Conservation (phyloP, 2,888 invertebrate genomes). For the Agriopis aurantiaria region DNA sequence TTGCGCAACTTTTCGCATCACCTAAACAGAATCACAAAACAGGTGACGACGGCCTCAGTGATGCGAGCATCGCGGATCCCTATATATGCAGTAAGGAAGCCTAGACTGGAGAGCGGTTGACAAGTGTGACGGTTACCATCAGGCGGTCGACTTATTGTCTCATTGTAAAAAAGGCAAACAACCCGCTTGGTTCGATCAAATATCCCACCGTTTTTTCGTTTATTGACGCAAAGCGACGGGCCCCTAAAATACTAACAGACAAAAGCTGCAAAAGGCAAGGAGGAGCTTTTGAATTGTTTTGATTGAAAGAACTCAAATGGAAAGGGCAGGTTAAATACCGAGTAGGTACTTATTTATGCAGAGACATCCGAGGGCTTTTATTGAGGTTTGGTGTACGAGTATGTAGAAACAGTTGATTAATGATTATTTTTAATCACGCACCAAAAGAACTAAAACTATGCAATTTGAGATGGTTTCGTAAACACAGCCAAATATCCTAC, state of each 20-base stretch:
- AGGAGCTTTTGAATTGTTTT: constrained; percentile 9
- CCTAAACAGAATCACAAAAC: no score
- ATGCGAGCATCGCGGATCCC: no score
- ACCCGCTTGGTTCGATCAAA: not conserved
- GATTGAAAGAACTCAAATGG: constrained; percentile 2
- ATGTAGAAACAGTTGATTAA: not conserved
- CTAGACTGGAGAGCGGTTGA: no score
- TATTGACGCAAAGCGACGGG: constrained; percentile 20
- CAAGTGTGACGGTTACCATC: no score
- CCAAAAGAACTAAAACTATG: not conserved
- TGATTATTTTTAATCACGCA: not conserved
- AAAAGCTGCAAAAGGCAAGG: constrained; percentile 9
- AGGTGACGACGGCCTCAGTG: no score
- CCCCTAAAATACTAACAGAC: constrained; percentile 43
- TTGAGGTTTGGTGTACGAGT: not conserved
- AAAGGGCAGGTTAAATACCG: constrained; percentile 12
- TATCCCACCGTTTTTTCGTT: not conserved
- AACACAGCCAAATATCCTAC: no score
- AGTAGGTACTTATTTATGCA: not conserved
- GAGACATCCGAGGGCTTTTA: not conserved
- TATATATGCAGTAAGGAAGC: no score
- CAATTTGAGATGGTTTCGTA: not conserved
- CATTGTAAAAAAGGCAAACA: no score
- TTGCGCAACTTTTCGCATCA: no score
- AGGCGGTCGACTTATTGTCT: no score